Conservation (phyloP, 2,888 invertebrate genomes). For the Silvanus unidentatus region DNA sequence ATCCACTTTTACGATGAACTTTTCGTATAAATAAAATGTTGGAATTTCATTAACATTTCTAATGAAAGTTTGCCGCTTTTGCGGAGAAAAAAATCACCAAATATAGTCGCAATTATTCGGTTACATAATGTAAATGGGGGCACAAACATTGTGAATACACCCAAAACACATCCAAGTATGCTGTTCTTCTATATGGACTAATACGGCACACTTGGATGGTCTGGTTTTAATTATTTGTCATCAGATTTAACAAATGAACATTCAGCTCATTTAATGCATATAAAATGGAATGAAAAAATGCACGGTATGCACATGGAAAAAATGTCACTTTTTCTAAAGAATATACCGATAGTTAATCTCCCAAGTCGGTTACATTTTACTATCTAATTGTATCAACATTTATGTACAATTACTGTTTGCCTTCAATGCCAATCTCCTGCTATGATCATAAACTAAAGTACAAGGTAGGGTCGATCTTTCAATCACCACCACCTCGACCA, state of each 20-base stretch:
- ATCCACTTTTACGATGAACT: too few relatives aligned
- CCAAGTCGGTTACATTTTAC: conserved; percentile 33
- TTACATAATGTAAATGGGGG: too few relatives aligned
- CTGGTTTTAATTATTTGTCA: conserved; percentile 21
- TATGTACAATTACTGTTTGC: conserved; percentile 37
- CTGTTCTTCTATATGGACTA: conserved; percentile 10
- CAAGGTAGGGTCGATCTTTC: conserved; percentile 27
- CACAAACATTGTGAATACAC: too few relatives aligned
- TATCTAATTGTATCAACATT: conserved; percentile 42
- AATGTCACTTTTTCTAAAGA: conserved; percentile 20
- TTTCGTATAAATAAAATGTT: too few relatives aligned
- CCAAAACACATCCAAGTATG: too few relatives aligned
- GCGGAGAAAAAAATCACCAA: too few relatives aligned
- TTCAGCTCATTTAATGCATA: conserved; percentile 23
- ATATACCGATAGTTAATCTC: conserved; percentile 30
- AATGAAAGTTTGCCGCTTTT: too few relatives aligned
- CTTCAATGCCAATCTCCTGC: conserved; percentile 40
- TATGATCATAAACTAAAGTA: conserved; percentile 35
- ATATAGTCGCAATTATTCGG: too few relatives aligned
- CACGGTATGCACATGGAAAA: conserved; percentile 21
- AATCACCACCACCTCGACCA: conserved; percentile 1
- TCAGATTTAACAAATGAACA: conserved; percentile 21
- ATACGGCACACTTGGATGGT: too few relatives aligned
- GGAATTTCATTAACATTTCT: too few relatives aligned
- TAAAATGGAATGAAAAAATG: conserved; percentile 27